A percentile compares a stretch with the other conserved stretches of the same genome.
Evolutionary conservation across 2,888 invertebrate species (phyloP).

Genomic region (Rotaria socialis): DNA sequence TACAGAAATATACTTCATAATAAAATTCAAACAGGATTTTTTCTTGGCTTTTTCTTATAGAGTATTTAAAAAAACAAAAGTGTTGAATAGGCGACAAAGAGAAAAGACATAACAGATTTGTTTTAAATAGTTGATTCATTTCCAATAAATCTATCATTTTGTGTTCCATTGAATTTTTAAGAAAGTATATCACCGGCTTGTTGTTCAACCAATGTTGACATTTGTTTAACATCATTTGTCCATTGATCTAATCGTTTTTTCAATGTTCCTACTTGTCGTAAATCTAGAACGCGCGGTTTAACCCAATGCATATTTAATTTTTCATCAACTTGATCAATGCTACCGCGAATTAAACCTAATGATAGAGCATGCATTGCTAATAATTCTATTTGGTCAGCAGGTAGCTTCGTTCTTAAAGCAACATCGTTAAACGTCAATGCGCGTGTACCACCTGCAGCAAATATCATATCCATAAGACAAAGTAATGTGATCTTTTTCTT

Average conservation of each 20-base stretch:
- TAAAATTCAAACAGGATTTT: not conserved
- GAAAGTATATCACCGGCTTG: slow-evolving; percentile 32
- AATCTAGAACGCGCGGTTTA: slow-evolving; percentile 74
- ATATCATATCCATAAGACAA: slow-evolving; percentile 78
- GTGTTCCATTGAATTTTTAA: not conserved
- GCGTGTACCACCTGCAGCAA: slow-evolving; percentile 41
- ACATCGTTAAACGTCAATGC: slow-evolving; percentile 43
- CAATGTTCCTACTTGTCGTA: slow-evolving; percentile 62
- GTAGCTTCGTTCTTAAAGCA: slow-evolving; percentile 40
- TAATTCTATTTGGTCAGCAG: slow-evolving; percentile 76
- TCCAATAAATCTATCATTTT: not conserved
- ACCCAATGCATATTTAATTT: slow-evolving; percentile 79
- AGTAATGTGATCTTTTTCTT: slow-evolving; percentile 87
- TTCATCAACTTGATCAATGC: slow-evolving; percentile 79
- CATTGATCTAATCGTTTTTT: slow-evolving; percentile 23
- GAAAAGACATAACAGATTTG: not conserved
- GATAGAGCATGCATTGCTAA: slow-evolving; percentile 95
- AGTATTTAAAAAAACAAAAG: slow-evolving; percentile 14
- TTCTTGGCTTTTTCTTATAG: not conserved
- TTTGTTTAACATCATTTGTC: slow-evolving; percentile 30
- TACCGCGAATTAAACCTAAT: slow-evolving; percentile 83
- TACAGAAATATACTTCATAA: not conserved
- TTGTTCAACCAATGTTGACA: slow-evolving; percentile 24
- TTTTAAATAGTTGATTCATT: slow-evolving; percentile 10
- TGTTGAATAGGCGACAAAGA: not conserved